A percentile compares a stretch with the other conserved stretches of the same genome.
phyloP scores from a whole-genome alignment of 92 coral and sea anemone species.

The Parazoanthus swiftii region DNA sequence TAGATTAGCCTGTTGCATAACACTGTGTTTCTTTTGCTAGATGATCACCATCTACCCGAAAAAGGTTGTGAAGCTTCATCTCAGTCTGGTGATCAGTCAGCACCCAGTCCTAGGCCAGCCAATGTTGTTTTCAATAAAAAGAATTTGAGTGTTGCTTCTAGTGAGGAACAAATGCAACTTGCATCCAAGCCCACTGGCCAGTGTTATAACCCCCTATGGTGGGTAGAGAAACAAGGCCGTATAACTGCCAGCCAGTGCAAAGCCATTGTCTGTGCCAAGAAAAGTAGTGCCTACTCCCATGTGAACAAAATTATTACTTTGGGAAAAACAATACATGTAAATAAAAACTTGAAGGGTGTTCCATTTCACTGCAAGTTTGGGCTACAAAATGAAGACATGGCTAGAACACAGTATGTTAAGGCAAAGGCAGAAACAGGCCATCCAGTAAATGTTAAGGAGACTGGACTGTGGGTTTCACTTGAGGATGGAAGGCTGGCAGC shows the following conservation, averaged over 20 bases:
- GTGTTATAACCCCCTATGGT: constrained; percentile 10
- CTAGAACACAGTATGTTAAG: not conserved
- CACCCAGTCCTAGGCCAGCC: not conserved
- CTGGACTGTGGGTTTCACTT: not conserved
- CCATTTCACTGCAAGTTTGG: constrained; percentile 16
- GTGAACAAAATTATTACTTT: not conserved
- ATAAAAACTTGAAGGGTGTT: not conserved
- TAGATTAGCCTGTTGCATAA: no score
- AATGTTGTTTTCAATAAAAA: not conserved
- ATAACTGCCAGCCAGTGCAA: constrained; percentile 15
- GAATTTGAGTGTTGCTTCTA: not conserved
- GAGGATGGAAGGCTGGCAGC: constrained; percentile 19
- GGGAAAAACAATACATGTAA: not conserved
- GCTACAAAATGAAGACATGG: not conserved
- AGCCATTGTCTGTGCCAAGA: not conserved
- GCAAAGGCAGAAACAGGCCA: not conserved
- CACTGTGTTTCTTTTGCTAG: not conserved
- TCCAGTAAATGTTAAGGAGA: not conserved
- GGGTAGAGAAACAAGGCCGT: not conserved
- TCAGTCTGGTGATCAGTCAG: not conserved
- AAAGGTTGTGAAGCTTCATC: not conserved
- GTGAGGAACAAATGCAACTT: not conserved
- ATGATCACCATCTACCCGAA: not conserved
- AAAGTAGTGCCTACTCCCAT: not conserved
- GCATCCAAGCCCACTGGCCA: not conserved